Evolutionary conservation across 2,113 vertebrate species (phyloP).

Genomic region (Nannospalax galili): DNA sequence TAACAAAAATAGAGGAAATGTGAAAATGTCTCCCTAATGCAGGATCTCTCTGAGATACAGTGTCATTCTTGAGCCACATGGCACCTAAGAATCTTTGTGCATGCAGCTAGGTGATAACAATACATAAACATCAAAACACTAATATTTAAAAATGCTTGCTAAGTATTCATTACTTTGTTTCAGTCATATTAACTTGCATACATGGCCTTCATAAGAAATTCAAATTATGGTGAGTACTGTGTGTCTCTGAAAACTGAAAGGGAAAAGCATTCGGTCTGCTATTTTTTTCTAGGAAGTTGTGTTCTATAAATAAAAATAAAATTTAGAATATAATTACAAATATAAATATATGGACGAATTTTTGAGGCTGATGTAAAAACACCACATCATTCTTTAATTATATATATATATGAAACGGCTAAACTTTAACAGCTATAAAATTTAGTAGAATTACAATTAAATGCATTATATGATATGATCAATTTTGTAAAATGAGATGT

Average conservation of each 20-base stretch:
- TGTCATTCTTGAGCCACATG: not conserved
- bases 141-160: not conserved
- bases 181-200: not conserved
- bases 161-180: not conserved
- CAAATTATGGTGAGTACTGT: not conserved
- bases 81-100: not conserved
- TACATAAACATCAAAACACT: not conserved
- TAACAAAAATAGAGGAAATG: too few relatives aligned
- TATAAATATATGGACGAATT: not conserved
- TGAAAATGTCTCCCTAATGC: not conserved
- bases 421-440: too few relatives aligned
- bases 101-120: not conserved
- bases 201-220: not conserved
- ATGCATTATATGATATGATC: not conserved
- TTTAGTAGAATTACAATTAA: not conserved
- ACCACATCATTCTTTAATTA: not conserved
- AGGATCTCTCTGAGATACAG: not conserved
- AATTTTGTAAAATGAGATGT: not conserved
- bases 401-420: too few relatives aligned
- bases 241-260: not conserved
- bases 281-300: not conserved
- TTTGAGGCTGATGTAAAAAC: not conserved
- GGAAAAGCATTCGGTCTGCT: not conserved
- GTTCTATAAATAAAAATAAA: too few relatives aligned
- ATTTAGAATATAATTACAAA: not conserved